These are phyloP conservation scores for Rhimphoctona megacephalus DNA, from an alignment of 2,888 invertebrate genomes.

Conservation along the genomic window DNA sequence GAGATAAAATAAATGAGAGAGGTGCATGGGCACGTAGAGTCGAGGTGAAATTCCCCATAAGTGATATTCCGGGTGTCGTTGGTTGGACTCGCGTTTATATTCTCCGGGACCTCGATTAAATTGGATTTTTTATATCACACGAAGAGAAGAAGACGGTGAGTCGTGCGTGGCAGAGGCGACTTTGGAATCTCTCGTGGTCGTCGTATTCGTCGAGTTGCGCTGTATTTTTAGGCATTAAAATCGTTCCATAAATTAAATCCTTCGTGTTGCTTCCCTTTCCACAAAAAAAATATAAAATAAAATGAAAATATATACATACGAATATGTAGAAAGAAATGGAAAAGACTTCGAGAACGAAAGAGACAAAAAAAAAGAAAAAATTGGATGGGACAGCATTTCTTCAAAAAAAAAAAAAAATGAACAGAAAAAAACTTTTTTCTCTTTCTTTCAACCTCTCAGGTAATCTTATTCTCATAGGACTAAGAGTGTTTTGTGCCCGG, in stretches of 20 bases:
- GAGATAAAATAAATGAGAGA: background rate
- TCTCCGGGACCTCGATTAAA: slow-evolving; percentile 63
- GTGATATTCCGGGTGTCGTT: slow-evolving; percentile 34
- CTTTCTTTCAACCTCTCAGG: slow-evolving; percentile 26
- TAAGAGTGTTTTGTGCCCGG: slow-evolving; percentile 48
- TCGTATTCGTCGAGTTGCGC: slow-evolving; percentile 72
- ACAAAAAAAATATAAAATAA: background rate
- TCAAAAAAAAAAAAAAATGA: slow-evolving; percentile 16
- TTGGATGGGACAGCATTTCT: slow-evolving; percentile 60
- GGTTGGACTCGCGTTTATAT: slow-evolving; percentile 45
- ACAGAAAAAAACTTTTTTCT: slow-evolving; percentile 10
- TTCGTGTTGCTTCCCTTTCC: slow-evolving; percentile 49
- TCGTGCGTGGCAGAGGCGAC: slow-evolving; percentile 37
- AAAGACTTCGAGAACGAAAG: slow-evolving; percentile 51
- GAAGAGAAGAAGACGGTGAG: slow-evolving; percentile 21
- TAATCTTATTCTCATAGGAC: slow-evolving; percentile 55
- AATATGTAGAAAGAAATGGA: slow-evolving; percentile 34
- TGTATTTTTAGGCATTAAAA: slow-evolving; percentile 83
- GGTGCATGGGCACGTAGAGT: background rate
- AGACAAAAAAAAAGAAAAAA: slow-evolving; percentile 33
- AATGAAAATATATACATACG: background rate
- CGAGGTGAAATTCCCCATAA: slow-evolving; percentile 37
- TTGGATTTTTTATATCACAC: slow-evolving; percentile 66
- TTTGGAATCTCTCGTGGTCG: slow-evolving; percentile 62
- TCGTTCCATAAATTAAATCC: slow-evolving; percentile 83